Conservation (phyloP, 2,797 vertebrate genomes). For the Gambelia wislizenii region DNA sequence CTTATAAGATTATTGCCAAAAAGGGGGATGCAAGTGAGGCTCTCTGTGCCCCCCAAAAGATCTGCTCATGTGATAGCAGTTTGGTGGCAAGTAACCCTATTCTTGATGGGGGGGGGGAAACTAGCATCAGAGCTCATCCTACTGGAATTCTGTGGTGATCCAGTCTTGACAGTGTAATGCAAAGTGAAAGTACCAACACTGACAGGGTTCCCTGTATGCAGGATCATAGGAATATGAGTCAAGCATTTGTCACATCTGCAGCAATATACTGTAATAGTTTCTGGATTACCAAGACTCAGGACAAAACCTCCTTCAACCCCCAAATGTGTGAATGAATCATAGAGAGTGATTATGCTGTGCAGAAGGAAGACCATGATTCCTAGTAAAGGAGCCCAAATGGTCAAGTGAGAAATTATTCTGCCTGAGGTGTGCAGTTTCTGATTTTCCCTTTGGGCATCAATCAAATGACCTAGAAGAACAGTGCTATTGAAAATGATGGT, state of each 20-base stretch:
- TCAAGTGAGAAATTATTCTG: neutral
- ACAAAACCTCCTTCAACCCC: neutral
- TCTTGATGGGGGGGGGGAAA: neutral
- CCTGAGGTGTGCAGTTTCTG: neutral
- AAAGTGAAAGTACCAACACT: neutral
- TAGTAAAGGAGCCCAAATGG: neutral
- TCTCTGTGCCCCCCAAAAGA: neutral
- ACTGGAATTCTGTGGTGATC: neutral
- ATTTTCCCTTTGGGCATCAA: no score
- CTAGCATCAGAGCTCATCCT: neutral
- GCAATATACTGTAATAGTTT: neutral
- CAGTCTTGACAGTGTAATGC: neutral
- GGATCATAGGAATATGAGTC: neutral
- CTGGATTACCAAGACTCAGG: neutral
- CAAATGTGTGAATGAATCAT: neutral
- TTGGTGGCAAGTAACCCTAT: neutral
- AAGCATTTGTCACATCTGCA: neutral
- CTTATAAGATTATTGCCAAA: neutral
- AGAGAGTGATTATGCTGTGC: neutral
- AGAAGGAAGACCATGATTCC: neutral
- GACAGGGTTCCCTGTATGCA: neutral
- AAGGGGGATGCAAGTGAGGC: neutral
- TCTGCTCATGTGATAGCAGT: neutral
- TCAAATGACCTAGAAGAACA: no score
- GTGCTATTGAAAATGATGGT: no score